Conservation (phyloP, 2,888 invertebrate genomes). For the Periphyllus acericola region DNA sequence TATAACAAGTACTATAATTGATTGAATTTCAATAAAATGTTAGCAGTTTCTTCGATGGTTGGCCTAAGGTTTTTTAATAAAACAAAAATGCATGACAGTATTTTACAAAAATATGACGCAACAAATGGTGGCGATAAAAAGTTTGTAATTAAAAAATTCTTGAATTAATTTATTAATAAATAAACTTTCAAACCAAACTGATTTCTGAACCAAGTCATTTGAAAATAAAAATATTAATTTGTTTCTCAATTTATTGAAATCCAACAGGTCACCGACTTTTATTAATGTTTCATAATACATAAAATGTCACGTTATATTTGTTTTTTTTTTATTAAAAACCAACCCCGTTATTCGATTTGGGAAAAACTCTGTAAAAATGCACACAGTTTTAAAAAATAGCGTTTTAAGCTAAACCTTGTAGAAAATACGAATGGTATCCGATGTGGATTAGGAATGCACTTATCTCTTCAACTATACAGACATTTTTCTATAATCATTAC, state of each 20-base stretch:
- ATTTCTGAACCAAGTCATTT: neutral
- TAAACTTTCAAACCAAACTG: slow-evolving; percentile 23
- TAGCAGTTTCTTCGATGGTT: neutral
- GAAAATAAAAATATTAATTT: slow-evolving; percentile 21
- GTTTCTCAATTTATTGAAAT: neutral
- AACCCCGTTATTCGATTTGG: no score
- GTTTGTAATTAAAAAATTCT: slow-evolving; percentile 11
- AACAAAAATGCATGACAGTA: neutral
- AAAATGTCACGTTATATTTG: neutral
- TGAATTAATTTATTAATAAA: slow-evolving; percentile 7
- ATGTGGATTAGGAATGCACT: no score
- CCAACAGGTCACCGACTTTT: neutral
- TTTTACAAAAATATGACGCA: neutral
- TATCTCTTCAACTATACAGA: no score
- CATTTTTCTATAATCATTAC: no score
- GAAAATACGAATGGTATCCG: no score
- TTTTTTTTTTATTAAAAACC: neutral
- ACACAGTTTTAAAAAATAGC: no score
- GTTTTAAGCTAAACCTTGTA: no score
- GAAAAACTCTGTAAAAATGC: no score
- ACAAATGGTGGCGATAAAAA: neutral
- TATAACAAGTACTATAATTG: neutral
- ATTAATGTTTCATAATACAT: neutral
- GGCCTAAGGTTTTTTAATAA: neutral
- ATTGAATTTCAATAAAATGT: neutral